Evolutionary conservation across 2,797 vertebrate genomes (phyloP).

Genomic region (Hydrolagus colliei): DNA sequence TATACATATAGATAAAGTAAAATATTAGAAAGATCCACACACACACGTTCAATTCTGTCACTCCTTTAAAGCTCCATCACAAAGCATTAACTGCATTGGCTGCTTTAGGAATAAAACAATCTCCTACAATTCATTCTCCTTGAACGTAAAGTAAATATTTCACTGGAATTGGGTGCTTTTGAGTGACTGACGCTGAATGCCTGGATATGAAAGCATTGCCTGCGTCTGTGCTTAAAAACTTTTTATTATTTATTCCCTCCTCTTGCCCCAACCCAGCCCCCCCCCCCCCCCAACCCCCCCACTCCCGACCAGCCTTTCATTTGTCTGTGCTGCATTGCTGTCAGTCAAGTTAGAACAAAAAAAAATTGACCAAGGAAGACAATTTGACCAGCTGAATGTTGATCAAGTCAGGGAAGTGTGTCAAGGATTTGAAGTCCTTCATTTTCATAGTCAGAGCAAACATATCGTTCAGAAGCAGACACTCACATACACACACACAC

Average conservation of each 20-base stretch:
- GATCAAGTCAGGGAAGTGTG: conserved; percentile 83
- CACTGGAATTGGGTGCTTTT: not conserved
- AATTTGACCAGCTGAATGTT: conserved; percentile 96
- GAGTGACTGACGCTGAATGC: not conserved
- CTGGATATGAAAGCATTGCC: not conserved
- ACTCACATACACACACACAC: conserved; percentile 99
- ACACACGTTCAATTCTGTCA: not conserved
- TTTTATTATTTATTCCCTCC: too few species aligned
- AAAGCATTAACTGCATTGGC: not conserved
- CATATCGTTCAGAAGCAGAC: conserved; percentile 92
- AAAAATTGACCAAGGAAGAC: conserved; percentile 88
- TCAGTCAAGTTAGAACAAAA: conserved; percentile 96
- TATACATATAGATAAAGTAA: too few species aligned
- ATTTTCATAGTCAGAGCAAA: conserved; percentile 97
- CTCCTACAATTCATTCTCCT: not conserved
- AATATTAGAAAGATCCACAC: too few species aligned
- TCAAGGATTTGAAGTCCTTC: conserved; percentile 99
- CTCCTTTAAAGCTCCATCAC: not conserved
- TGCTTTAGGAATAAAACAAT: not conserved
- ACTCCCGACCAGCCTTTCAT: too few species aligned
- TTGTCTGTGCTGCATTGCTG: conserved; percentile 85
- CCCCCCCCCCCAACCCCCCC: not conserved
- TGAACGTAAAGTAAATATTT: not conserved
- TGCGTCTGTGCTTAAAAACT: not conserved
- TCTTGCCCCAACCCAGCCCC: too few species aligned